Conservation (phyloP, 92 coral and sea anemone genomes). For the Galaxea fascicularis region DNA sequence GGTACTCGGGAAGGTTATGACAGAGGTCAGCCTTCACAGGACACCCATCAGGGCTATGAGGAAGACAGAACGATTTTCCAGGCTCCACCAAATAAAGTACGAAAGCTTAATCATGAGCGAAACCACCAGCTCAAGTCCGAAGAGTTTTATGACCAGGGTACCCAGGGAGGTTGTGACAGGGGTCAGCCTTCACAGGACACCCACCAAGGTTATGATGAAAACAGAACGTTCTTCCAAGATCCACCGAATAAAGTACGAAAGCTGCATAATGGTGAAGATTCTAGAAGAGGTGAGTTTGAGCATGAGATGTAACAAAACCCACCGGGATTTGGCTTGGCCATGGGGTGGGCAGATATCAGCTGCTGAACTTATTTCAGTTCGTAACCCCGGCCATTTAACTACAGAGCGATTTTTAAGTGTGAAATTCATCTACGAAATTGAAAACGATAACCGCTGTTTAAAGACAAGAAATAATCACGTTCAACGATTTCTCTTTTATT, state of each 20-base stretch:
- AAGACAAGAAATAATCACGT: too few relatives aligned
- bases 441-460: too few relatives aligned
- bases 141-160: too few relatives aligned
- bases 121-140: neutral
- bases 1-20: neutral
- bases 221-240: too few relatives aligned
- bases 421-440: too few relatives aligned
- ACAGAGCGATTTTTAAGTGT: too few relatives aligned
- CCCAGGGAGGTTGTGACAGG: too few relatives aligned
- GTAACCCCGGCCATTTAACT: too few relatives aligned
- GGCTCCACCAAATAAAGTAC: constrained; percentile 7
- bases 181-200: neutral
- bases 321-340: too few relatives aligned
- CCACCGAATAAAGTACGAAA: neutral
- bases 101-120: neutral
- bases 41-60: neutral
- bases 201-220: neutral
- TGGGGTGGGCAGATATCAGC: too few relatives aligned
- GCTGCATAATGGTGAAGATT: neutral
- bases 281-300: constrained; percentile 7
- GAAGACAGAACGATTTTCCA: neutral
- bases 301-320: neutral
- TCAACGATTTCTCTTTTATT: neutral
- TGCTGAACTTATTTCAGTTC: too few relatives aligned
- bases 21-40: neutral